These are phyloP conservation scores for Mus minutoides DNA, from an alignment of 2,797 vertebrate species.

Conservation along the genomic window DNA sequence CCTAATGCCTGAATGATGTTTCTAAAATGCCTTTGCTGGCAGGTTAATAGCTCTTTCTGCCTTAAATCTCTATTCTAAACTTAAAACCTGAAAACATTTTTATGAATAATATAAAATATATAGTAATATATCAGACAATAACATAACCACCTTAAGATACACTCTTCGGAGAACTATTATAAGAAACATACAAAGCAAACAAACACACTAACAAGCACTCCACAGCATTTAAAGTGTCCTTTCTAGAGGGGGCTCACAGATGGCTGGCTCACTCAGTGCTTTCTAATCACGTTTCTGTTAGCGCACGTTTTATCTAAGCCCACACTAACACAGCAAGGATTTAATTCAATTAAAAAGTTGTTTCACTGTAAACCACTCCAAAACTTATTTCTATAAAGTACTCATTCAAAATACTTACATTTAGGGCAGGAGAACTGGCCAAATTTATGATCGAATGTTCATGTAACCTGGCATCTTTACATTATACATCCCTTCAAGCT, in stretches of 20 bases:
- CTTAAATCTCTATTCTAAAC: neutral
- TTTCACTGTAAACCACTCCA: constrained; percentile 46
- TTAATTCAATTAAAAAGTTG: constrained; percentile 82
- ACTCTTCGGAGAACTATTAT: neutral
- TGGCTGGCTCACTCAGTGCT: neutral
- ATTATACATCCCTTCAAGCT: constrained; percentile 34
- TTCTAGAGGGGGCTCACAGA: neutral
- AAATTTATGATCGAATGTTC: constrained; percentile 62
- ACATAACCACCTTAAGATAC: neutral
- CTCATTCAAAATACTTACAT: constrained; percentile 66
- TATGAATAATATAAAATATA: neutral
- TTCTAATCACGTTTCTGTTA: constrained; percentile 52
- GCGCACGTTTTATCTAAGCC: constrained; percentile 44
- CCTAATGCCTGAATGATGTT: neutral
- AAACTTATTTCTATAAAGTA: constrained; percentile 62
- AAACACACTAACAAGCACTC: neutral
- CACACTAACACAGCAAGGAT: constrained; percentile 59
- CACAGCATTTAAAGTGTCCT: neutral
- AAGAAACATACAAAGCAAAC: neutral
- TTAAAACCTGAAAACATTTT: neutral
- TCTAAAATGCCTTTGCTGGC: neutral
- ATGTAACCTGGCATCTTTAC: constrained; percentile 61
- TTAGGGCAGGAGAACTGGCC: constrained; percentile 40
- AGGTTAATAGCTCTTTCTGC: neutral
- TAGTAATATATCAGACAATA: neutral